Percentiles rank a stretch among this genome's conserved stretches.
phyloP scores from a whole-genome alignment of 1,140 invertebrate genomes.

The Trichonephila clavata region DNA sequence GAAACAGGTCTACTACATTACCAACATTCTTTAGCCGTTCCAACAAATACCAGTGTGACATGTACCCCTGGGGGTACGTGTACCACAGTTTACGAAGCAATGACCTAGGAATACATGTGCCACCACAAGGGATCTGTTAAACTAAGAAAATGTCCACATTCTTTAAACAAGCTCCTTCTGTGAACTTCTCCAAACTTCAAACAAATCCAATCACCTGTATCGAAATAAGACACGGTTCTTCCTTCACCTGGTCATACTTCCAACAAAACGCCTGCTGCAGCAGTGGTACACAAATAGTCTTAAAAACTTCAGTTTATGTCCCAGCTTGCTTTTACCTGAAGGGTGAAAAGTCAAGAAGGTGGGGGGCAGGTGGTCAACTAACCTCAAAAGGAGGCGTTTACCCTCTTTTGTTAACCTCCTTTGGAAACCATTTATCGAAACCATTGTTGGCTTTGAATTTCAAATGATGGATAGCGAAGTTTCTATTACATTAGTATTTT shows the following conservation, averaged over 20 bases:
- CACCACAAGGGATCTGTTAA: no score
- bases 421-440: not conserved
- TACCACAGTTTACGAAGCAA: no score
- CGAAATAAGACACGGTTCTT: not conserved
- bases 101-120: no score
- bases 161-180: no score
- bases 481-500: conserved; percentile 33
- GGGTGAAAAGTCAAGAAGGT: conserved; percentile 49
- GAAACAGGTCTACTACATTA: no score
- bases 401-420: conserved; percentile 21
- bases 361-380: conserved; percentile 69
- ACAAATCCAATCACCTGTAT: not conserved
- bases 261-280: not conserved
- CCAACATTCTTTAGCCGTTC: no score
- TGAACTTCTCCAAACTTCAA: not conserved
- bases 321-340: not conserved
- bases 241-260: not conserved
- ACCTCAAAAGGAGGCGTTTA: conserved; percentile 70
- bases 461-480: conserved; percentile 20
- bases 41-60: no score
- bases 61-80: no score
- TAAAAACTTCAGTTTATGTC: not conserved
- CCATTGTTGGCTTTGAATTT: conserved; percentile 12
- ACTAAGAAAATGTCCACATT: no score
- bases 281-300: not conserved